Evolutionary conservation across 2,797 vertebrate species (phyloP), one percentile per base, ranked within the genome.

Genomic region (Kryptolebias ocellatus): DNA sequence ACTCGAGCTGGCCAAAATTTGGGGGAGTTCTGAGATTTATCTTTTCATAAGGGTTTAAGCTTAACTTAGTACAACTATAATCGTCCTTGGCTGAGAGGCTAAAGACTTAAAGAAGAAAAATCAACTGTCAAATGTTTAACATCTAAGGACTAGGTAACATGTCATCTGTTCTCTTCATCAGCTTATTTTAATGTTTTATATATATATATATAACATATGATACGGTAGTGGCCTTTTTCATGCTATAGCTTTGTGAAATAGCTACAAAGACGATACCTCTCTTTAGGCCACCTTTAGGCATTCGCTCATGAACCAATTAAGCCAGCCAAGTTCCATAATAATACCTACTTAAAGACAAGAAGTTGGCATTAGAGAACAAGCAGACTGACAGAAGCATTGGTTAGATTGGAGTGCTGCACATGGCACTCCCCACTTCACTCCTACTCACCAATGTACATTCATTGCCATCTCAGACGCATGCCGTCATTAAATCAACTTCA

Each of bases 1-100:
- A 67, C 58, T 63, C 31, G 64, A 68, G 64, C 63, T 68, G n/a
- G 59, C 55, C 56, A 64, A 76, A 76, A 73, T 74, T 71, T 70
- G 37, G 55, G 66, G 79, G 70, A 67, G 62, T 69, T 60, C 16
- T 60, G 70, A 65, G 64, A 86, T 65, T 0, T 37, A 70, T 78
- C 60, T 79, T 34, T 34, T 34, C 31, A 34, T 34, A 34, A 1
- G 1, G 31, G 1, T 34, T 34, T 34, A 34, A 34, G 31, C 31
- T 34, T 7, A 34, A 34, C 31, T 3, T 34, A 34, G 31, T 34
- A 34, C 31, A 34, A 34, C 4, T 6, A 5, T 34, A 34, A 34
- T 34, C 9, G 4, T 34, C 5, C 5, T 5, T 34, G 31, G 5
- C 31, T 34, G 8, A 34, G 9, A 3, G 1, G 31, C 9, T 34